Base-by-base conservation (phyloP, 2,888 invertebrate genomes). In the Deilephila porcellus region DNA sequence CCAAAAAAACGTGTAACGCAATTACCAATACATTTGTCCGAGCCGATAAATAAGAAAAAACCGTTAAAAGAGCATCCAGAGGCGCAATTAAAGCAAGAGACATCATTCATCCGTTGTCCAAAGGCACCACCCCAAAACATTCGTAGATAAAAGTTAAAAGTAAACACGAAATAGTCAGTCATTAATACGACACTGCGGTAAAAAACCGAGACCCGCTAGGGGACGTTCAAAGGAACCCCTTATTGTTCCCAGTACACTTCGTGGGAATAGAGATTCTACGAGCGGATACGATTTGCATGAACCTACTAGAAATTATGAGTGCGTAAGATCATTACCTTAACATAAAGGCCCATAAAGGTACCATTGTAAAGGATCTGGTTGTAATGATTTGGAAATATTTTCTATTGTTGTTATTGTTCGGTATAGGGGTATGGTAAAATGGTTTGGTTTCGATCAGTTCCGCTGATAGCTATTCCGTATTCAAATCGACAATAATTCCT, bases 151-250 rank as follows among this genome's bases (percentile, higher is more conserved):
- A 88, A 86, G 88, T 84, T 86, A 86, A 90, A 89, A 83, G 91
- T 93, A 93, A 94, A 93, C 91, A 93, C 77, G 86, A 86, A 88
- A 85, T 87, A 85, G 86, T 85, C 74, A 82, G 84, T 93, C 92
- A 91, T 93, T 92, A 93, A 90, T 92, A 81, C 85, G 91, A 92
- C 88, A 90, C 88, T 82, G 81, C 74, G 82, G 80, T 87, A 86
- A 88, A 89, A 90, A 91, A 89, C 79, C 77, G 77, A 77, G 82
- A 77, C 77, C 72, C 80, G 77, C 70, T 80, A 83, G 84, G 87
- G 87, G 86, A 83, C 80, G 79, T 76, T 79, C 78, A 80, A 83
- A 73, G 72, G 71, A 37, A 73, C 74, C 74, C 45, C 75, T 70
- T 60, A 59, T 67, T 73, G 56, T 67, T 52, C 60, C 45, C 72